A percentile compares a stretch with the other conserved stretches of the same genome.
Conservation (phyloP, 2,113 vertebrate genomes). For the Tachuris rubrigastra region DNA sequence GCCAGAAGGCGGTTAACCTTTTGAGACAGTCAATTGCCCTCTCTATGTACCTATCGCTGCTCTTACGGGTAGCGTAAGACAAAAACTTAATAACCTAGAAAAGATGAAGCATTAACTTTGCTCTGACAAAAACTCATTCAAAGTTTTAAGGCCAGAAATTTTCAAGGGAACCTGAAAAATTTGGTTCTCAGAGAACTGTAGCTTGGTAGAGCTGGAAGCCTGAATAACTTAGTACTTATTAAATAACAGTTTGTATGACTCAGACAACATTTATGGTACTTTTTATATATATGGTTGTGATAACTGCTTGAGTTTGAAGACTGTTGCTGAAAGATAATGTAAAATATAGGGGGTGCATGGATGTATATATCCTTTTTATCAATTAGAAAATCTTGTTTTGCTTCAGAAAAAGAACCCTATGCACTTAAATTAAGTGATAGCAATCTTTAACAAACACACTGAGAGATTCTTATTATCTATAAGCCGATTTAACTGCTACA, state of each 20-base stretch:
- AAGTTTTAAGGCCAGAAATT: constrained; percentile 39
- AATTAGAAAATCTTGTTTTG: neutral
- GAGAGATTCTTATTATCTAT: neutral
- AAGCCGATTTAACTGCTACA: neutral
- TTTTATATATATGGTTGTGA: neutral
- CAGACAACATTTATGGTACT: neutral
- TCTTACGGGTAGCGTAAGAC: constrained; percentile 14
- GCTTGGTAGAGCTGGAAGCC: neutral
- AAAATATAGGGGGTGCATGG: neutral
- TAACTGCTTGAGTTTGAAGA: neutral
- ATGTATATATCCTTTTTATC: neutral
- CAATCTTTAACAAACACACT: neutral
- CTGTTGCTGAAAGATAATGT: neutral
- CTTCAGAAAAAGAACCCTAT: neutral
- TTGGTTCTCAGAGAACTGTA: neutral
- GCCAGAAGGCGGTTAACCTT: constrained; percentile 60
- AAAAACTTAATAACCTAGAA: constrained; percentile 65
- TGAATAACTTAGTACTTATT: neutral
- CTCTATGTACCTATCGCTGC: constrained; percentile 43
- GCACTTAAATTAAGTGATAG: constrained; percentile 21
- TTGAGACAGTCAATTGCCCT: constrained; percentile 66
- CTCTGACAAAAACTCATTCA: constrained; percentile 38
- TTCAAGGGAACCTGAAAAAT: constrained; percentile 22
- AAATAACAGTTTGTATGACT: neutral
- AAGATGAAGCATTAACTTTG: constrained; percentile 39